Percentiles rank a stretch among this genome's conserved stretches.
phyloP scores from a whole-genome alignment of 2,888 invertebrate genomes.

The Cheilosia pagana region DNA sequence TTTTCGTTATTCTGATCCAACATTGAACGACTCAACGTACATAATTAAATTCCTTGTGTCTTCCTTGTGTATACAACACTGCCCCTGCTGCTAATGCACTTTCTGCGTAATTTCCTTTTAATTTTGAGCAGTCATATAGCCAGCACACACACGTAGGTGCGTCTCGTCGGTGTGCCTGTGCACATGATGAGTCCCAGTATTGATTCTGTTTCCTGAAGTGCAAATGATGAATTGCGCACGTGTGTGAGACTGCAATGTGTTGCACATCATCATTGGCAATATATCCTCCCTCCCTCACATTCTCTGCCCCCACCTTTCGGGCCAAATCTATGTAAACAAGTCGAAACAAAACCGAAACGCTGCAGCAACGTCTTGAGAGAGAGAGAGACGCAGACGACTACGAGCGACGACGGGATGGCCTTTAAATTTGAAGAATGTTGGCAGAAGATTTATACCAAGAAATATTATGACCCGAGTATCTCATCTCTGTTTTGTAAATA shows the following conservation, averaged over 20 bases:
- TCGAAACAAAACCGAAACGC: slow-evolving; percentile 4
- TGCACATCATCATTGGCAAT: slow-evolving; percentile 33
- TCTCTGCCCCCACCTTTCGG: too few species aligned
- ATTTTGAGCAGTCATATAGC: slow-evolving; percentile 9
- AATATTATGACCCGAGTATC: slow-evolving; percentile 13
- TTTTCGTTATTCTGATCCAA: slow-evolving; percentile 9
- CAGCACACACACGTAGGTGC: too few species aligned
- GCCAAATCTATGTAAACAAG: slow-evolving; percentile 40
- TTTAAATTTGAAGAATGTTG: slow-evolving; percentile 47
- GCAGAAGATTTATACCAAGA: neutral
- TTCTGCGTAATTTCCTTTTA: slow-evolving; percentile 68
- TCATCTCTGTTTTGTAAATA: slow-evolving; percentile 27
- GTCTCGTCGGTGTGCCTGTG: neutral
- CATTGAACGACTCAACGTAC: slow-evolving; percentile 65
- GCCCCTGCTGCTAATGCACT: slow-evolving; percentile 60
- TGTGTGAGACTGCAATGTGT: slow-evolving; percentile 37
- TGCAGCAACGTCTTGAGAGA: slow-evolving; percentile 8
- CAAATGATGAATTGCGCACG: slow-evolving; percentile 45
- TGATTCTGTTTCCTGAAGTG: slow-evolving; percentile 51
- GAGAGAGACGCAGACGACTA: neutral
- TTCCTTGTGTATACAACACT: slow-evolving; percentile 31
- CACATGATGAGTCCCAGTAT: neutral
- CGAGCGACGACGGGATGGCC: slow-evolving; percentile 11
- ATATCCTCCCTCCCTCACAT: neutral
- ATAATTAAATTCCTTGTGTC: slow-evolving; percentile 71